phyloP scores from a whole-genome alignment of 2,113 vertebrate species.

The Vimba vimba region DNA sequence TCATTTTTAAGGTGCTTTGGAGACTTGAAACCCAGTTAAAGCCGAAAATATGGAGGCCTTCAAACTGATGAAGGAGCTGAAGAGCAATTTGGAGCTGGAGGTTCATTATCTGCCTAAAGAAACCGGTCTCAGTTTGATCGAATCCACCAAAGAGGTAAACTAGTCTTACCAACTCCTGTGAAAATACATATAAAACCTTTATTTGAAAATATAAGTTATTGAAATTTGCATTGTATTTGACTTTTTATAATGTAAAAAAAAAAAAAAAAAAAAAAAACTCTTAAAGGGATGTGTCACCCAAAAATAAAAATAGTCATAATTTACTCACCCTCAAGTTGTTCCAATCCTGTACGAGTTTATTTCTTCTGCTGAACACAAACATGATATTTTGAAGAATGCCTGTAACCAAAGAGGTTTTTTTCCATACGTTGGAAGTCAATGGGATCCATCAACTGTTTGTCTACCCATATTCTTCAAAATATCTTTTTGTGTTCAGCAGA shows the following conservation, averaged over 20 bases:
- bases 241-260: background rate
- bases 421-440: too few relatives aligned
- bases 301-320: too few relatives aligned
- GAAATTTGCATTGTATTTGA: background rate
- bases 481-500: too few relatives aligned
- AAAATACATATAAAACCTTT: background rate
- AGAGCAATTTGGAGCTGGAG: constrained; percentile 87
- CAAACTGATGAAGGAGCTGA: constrained; percentile 89
- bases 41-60: constrained; percentile 78
- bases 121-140: constrained; percentile 87
- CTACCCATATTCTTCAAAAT: too few relatives aligned
- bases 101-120: constrained; percentile 86
- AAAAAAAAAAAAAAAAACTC: background rate
- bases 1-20: constrained; percentile 34
- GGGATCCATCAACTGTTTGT: too few relatives aligned
- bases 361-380: too few relatives aligned
- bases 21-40: constrained; percentile 61
- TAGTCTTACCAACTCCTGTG: constrained; percentile 20
- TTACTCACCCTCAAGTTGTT: too few relatives aligned
- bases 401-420: too few relatives aligned
- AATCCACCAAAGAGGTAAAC: constrained; percentile 82
- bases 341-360: too few relatives aligned
- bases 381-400: too few relatives aligned
- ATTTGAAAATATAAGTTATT: background rate
- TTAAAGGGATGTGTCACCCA: too few relatives aligned